Base-by-base conservation (phyloP, 2,797 vertebrate species). In the Acanthiza pusilla region DNA sequence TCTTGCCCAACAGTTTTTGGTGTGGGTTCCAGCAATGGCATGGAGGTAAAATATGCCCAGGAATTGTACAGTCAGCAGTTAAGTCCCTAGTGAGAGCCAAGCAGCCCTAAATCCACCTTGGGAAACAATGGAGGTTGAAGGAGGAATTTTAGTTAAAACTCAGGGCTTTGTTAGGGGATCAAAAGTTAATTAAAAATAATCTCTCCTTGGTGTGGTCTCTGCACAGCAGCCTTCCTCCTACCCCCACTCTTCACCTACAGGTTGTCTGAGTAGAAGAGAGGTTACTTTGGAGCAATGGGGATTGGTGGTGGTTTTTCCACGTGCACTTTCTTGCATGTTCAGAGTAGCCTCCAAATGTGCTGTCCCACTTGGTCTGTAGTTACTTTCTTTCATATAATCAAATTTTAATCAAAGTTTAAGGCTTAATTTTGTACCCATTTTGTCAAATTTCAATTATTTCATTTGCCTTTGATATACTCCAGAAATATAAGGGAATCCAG, bases 161-260 rank as follows among this genome's bases (percentile, higher is more conserved):
- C 14, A 5, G 38, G 38, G n/a, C 77, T 93, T 95, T 96, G 84
- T 94, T 91, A 91, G 18, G 26, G 86, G 83, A 91, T 95, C 77
- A 93, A 45, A 89, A 94, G 70, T 87, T 92, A 93, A 92, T 95
- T 92, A 63, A 84, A 96, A 76, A n/a, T 88, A 75, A 88, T 82
- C 80, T 92, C 20, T 57, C 34, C 30, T 85, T 74, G 71, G 30
- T 5, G 0, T 43, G 45, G 18, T 65, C 55, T 77, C 34, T 78
- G 61, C 68, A 20, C 16, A 76, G 48, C 76, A 92, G 34, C 61
- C 32, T 74, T 70, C 25, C 29, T 80, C 23, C 30, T 77, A 7
- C 40, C 36, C 87, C 27, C 15, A 16, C 26, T 68, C 40, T 47
- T 92, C 68, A 43, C n/a, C 36, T 40, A 5, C 16, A 10, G 66